Conservation (phyloP, 92 coral and sea anemone species). For the Hydrozoanthus gracilis region DNA sequence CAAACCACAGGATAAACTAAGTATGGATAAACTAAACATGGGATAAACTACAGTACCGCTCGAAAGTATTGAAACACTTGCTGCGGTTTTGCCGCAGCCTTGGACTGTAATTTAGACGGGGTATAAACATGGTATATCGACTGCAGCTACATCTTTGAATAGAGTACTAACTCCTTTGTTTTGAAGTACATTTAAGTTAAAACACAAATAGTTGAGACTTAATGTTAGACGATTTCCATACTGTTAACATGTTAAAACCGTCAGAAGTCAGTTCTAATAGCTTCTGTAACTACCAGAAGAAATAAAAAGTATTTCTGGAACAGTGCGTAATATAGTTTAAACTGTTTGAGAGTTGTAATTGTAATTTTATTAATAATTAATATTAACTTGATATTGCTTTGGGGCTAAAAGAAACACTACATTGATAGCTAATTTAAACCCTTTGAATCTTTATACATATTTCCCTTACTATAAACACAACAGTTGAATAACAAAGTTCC, state of each 20-base stretch:
- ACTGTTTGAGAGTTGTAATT: not conserved
- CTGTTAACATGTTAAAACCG: not conserved
- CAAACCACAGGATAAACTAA: too few relatives aligned
- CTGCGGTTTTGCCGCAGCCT: not conserved
- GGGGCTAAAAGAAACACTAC: too few relatives aligned
- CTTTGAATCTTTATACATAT: too few relatives aligned
- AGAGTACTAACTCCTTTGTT: not conserved
- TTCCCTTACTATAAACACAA: too few relatives aligned
- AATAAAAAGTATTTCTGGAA: not conserved
- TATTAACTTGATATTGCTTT: too few relatives aligned
- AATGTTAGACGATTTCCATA: not conserved
- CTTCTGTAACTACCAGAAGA: not conserved
- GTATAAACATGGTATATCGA: not conserved
- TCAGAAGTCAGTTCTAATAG: not conserved
- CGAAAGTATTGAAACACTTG: not conserved
- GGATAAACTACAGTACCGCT: not conserved
- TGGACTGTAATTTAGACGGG: not conserved
- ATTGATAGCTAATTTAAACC: too few relatives aligned
- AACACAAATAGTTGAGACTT: not conserved
- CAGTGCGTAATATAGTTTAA: not conserved
- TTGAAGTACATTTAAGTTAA: not conserved
- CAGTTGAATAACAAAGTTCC: too few relatives aligned
- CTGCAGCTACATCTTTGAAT: constrained; percentile 11
- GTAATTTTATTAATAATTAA: too few relatives aligned
- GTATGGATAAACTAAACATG: too few relatives aligned